Conservation (phyloP, 2,888 invertebrate genomes). For the Tenthredo scrophulariae region DNA sequence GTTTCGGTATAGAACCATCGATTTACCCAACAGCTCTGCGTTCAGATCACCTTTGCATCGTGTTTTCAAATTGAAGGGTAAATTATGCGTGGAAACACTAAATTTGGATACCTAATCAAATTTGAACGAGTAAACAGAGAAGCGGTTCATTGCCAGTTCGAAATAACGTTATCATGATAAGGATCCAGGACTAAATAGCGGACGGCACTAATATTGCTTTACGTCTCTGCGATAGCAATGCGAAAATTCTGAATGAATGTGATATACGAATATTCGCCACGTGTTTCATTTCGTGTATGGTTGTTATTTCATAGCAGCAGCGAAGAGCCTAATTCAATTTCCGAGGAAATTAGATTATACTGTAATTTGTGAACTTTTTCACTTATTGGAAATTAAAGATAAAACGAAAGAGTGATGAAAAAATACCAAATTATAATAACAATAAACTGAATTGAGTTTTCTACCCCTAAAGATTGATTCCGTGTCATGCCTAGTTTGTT, state of each 20-base stretch:
- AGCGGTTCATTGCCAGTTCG: background rate
- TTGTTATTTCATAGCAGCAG: background rate
- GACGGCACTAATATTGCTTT: background rate
- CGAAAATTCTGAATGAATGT: background rate
- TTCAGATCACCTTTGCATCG: background rate
- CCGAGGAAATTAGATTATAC: background rate
- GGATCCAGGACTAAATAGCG: background rate
- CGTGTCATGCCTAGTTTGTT: background rate
- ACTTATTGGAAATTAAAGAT: background rate
- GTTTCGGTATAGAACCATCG: background rate
- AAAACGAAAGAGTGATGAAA: background rate
- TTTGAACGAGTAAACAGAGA: background rate
- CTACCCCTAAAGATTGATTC: background rate
- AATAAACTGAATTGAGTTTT: background rate
- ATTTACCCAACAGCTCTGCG: background rate
- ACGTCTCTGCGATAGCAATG: background rate
- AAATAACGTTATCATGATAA: too few relatives aligned
- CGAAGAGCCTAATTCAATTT: background rate
- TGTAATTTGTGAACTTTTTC: background rate
- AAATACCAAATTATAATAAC: background rate
- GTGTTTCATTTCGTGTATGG: background rate
- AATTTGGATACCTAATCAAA: background rate
- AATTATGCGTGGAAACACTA: conserved; percentile 8
- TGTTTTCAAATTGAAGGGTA: background rate
- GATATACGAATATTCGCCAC: background rate